These are phyloP conservation scores for Rhinella marina DNA, from an alignment of 2,797 vertebrate genomes.

Conservation along the genomic window DNA sequence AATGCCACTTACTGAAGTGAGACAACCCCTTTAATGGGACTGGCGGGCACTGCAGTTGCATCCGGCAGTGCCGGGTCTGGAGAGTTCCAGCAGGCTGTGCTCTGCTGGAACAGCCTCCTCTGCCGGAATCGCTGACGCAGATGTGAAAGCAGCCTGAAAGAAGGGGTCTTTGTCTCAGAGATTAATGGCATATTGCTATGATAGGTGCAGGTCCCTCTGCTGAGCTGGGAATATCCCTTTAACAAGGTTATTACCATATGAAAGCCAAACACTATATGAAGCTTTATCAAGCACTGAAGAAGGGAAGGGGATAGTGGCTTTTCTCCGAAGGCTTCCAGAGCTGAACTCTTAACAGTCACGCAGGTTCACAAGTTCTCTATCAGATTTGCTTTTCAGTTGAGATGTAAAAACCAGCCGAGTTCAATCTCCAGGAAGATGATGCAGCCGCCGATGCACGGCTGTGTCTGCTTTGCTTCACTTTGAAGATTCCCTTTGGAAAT, in stretches of 20 bases:
- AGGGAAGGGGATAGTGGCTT: not conserved
- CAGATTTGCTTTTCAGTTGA: conserved; percentile 26
- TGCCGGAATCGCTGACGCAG: too few species aligned
- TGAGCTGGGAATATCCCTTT: too few species aligned
- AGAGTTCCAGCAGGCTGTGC: too few species aligned
- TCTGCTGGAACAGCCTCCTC: too few species aligned
- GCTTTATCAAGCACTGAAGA: not conserved
- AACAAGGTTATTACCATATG: not conserved
- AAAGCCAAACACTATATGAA: not conserved
- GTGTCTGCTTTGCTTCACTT: conserved; percentile 36
- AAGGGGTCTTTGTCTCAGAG: too few species aligned
- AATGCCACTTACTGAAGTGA: too few species aligned
- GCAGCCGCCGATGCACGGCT: not conserved
- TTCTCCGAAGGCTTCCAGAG: conserved; percentile 20
- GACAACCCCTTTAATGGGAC: too few species aligned
- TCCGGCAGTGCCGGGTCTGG: too few species aligned
- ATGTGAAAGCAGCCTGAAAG: too few species aligned
- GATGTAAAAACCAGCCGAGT: conserved; percentile 7
- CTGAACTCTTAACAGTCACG: conserved; percentile 31
- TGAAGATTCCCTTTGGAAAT: conserved; percentile 49
- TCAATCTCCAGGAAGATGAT: conserved; percentile 20
- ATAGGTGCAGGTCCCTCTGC: too few species aligned
- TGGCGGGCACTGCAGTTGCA: too few species aligned
- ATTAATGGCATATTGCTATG: too few species aligned
- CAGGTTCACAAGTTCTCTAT: conserved; percentile 40